Evolutionary conservation across 2,797 vertebrate genomes (phyloP).

Genomic region (Gastrophryne carolinensis): DNA sequence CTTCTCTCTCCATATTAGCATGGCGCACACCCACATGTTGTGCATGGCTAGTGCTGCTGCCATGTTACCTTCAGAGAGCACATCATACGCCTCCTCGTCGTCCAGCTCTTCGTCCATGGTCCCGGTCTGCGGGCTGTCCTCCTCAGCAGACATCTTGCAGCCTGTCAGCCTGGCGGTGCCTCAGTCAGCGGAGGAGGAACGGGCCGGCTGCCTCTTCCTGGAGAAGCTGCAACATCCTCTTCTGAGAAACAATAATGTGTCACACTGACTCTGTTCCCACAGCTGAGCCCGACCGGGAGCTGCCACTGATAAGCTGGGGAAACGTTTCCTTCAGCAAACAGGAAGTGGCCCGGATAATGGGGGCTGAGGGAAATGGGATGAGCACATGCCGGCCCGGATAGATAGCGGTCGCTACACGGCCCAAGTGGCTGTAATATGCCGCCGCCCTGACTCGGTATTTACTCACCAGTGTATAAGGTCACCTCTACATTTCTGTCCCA

Average conservation of each 20-base stretch:
- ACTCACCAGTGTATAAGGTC: no score
- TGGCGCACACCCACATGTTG: no score
- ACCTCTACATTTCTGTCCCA: no score
- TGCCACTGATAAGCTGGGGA: not conserved
- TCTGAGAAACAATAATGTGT: constrained; percentile 16
- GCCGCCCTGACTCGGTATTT: no score
- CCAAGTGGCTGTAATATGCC: no score
- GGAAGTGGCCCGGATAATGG: not conserved
- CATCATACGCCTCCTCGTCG: constrained; percentile 65
- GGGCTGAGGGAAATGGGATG: not conserved
- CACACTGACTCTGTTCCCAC: constrained; percentile 33
- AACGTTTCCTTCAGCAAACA: not conserved
- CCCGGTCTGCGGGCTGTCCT: constrained; percentile 53
- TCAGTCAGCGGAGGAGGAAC: constrained; percentile 12
- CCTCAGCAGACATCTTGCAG: constrained; percentile 62
- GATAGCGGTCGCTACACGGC: no score
- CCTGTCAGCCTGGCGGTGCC: constrained; percentile 21
- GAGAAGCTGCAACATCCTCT: constrained; percentile 59
- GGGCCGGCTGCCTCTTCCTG: constrained; percentile 60
- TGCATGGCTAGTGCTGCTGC: no score
- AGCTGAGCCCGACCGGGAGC: not conserved
- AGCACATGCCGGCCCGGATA: not conserved
- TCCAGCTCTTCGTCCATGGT: no score
- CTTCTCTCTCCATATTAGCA: no score
- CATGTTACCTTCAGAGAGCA: constrained; percentile 73